Evolutionary conservation across 2,888 invertebrate species (phyloP), one percentile per base, ranked within the genome.

Genomic region (Palloptera scutellata): DNA sequence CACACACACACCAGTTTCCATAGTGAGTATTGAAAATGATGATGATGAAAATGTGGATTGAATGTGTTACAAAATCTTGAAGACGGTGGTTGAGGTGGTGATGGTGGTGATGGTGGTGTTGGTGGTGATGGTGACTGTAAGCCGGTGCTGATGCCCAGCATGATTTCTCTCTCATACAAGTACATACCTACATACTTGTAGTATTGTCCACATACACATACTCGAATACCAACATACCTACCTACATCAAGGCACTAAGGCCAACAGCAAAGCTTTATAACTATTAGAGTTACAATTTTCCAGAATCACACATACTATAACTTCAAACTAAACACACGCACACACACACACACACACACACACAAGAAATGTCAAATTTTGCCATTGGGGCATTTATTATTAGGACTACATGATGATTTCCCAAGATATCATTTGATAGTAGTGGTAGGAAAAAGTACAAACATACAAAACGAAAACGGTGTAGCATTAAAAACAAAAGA

Each of bases 401-500:
- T 73, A 73, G 70, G 67, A 67, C 67, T 68, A 68, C 69, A 69
- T 30, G 30, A 74, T 77, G 76, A 76, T 76, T 77, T 77, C 75
- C 76, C 76, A 72, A 70, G 76, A 73, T 74, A 72, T 74, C 74
- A 75, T 70, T 30, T 30, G 30, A n/a, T n/a, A n/a, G 30, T 30
- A 30, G 30, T 30, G 30, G 30, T 30, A 30, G 30, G n/a, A n/a
- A n/a, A n/a, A n/a, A n/a, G n/a, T n/a, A n/a, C n/a, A n/a, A n/a
- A n/a, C n/a, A n/a, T n/a, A n/a, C n/a, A n/a, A n/a, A n/a, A n/a
- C n/a, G n/a, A n/a, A n/a, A 30, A 30, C 72, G 30, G 6, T 64
- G 64, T 52, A 48, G 59, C 48, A 64, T 64, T 58, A 64, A 58
- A 64, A 64, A 58, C 58, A 59, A 13, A 48, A 48, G 15, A 48